Evolutionary conservation across 2,797 vertebrate species (phyloP).

Genomic region (Oryzias sinensis): DNA sequence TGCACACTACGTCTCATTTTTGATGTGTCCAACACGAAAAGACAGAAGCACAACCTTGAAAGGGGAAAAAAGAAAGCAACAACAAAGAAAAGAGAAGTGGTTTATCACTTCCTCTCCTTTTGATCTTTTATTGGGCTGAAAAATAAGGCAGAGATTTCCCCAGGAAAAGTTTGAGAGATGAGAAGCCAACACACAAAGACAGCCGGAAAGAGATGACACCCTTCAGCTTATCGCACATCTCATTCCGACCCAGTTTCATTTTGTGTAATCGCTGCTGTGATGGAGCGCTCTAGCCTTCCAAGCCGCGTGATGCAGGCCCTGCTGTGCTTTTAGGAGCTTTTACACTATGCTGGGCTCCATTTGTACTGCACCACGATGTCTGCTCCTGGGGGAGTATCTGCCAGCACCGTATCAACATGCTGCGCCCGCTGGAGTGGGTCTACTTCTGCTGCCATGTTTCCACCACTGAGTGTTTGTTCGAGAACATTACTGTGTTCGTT

Average conservation of each 20-base stretch:
- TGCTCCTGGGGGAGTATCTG: slow-evolving; percentile 48
- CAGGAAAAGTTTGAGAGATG: slow-evolving; percentile 5
- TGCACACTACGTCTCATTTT: slow-evolving; percentile 25
- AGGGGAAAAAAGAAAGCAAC: slow-evolving; percentile 9
- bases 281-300: slow-evolving; percentile 22
- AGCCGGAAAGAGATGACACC: slow-evolving; percentile 11
- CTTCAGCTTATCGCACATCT: slow-evolving; percentile 23
- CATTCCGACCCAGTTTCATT: slow-evolving; percentile 43
- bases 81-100: slow-evolving; percentile 41
- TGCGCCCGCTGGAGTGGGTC: slow-evolving; percentile 47
- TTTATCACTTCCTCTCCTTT: slow-evolving; percentile 55
- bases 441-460: slow-evolving; percentile 41
- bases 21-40: slow-evolving; percentile 40
- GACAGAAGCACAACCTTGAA: slow-evolving; percentile 44
- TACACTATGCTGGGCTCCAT: slow-evolving; percentile 37
- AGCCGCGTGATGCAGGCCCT: neutral
- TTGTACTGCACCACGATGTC: slow-evolving; percentile 19
- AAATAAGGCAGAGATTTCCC: slow-evolving; percentile 21
- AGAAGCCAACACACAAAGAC: slow-evolving; percentile 7
- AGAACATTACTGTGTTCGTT: slow-evolving; percentile 4
- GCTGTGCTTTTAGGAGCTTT: slow-evolving; percentile 32
- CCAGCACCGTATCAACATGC: slow-evolving; percentile 39
- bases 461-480: slow-evolving; percentile 5
- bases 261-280: slow-evolving; percentile 28
- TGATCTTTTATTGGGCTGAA: slow-evolving; percentile 43